phyloP scores from a whole-genome alignment of 2,797 vertebrate species.

The Rhinella marina region DNA sequence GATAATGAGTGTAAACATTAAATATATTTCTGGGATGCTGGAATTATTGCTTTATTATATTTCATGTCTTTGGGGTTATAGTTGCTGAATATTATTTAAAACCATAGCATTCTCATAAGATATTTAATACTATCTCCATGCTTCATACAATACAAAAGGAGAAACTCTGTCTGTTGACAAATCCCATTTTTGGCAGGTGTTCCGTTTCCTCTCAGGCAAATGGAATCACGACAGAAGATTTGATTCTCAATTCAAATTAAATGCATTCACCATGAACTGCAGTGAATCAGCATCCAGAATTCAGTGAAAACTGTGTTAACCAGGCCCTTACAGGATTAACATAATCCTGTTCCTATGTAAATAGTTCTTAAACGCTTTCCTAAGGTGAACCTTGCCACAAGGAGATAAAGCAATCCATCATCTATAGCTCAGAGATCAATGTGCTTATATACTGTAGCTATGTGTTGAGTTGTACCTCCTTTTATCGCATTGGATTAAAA shows the following conservation, averaged over 20 bases:
- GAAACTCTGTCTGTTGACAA: not conserved
- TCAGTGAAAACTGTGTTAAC: not conserved
- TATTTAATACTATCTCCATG: not conserved
- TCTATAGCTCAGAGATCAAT: not conserved
- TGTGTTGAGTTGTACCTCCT: not conserved
- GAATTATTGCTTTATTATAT: not conserved
- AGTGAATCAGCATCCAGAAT: not conserved
- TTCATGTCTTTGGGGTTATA: not conserved
- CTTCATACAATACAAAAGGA: not conserved
- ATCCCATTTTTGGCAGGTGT: not conserved
- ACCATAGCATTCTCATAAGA: not conserved
- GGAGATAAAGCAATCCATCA: not conserved
- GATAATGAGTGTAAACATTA: not conserved
- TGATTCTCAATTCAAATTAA: not conserved
- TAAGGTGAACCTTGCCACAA: not conserved
- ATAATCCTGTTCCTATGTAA: not conserved
- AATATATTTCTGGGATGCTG: too few species aligned
- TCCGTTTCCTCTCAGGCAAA: not conserved
- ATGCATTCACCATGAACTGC: not conserved
- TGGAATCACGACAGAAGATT: not conserved
- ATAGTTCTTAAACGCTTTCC: not conserved
- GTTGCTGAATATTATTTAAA: not conserved
- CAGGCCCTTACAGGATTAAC: slow-evolving; percentile 7
- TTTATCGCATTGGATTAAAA: not conserved
- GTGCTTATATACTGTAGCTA: not conserved